Conservation (phyloP, 2,888 invertebrate genomes). For the Lasioglossum morio region DNA sequence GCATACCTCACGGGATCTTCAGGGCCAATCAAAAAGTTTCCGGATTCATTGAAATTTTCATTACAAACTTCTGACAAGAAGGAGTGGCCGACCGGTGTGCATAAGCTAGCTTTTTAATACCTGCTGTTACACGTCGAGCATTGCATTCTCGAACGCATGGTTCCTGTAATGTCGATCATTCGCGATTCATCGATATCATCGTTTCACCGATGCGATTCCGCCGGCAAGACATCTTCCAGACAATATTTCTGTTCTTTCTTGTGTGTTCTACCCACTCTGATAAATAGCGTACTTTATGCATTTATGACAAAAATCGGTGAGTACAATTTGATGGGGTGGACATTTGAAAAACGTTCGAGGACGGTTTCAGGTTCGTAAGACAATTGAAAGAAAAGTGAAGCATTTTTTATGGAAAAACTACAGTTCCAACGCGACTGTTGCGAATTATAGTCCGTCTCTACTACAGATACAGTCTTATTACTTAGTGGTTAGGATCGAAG, state of each 20-base stretch:
- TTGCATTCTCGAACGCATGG: neutral
- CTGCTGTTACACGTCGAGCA: slow-evolving; percentile 10
- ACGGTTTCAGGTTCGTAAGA: too few relatives aligned
- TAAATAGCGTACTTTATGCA: too few relatives aligned
- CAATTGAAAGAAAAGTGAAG: too few relatives aligned
- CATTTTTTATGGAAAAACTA: neutral
- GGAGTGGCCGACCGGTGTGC: slow-evolving; percentile 11
- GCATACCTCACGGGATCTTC: slow-evolving; percentile 46
- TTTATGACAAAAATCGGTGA: too few relatives aligned
- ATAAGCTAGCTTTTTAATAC: slow-evolving; percentile 25
- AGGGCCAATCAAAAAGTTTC: slow-evolving; percentile 48
- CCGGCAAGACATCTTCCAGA: neutral
- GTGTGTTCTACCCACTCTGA: too few relatives aligned
- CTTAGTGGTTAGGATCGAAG: neutral
- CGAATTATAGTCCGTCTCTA: neutral
- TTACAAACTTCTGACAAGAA: slow-evolving; percentile 45
- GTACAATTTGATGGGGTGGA: too few relatives aligned
- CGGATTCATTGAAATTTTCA: slow-evolving; percentile 52
- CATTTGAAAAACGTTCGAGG: too few relatives aligned
- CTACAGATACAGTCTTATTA: neutral
- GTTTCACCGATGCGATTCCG: neutral
- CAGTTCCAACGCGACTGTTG: neutral
- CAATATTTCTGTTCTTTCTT: too few relatives aligned
- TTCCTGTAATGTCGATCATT: neutral
- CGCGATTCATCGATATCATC: neutral